Evolutionary conservation across 2,888 invertebrate genomes (phyloP).

Genomic region (Microctonus hyperodae): DNA sequence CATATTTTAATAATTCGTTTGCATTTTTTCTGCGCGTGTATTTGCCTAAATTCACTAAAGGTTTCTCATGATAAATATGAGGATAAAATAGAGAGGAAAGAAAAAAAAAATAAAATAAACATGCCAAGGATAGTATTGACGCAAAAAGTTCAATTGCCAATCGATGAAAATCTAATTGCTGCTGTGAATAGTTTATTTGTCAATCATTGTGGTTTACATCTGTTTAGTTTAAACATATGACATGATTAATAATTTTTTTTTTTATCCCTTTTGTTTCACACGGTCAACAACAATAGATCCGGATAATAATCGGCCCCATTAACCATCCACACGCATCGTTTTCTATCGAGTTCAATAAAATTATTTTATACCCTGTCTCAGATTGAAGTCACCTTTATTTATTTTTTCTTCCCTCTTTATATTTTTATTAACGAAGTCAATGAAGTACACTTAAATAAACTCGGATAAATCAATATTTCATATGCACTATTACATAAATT

Average conservation of each 20-base stretch:
- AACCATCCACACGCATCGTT: slow-evolving; percentile 11
- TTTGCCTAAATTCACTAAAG: no score
- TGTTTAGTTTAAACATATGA: neutral
- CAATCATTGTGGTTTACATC: neutral
- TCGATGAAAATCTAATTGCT: neutral
- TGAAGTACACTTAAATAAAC: neutral
- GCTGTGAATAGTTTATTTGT: neutral
- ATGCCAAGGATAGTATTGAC: neutral
- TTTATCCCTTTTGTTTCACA: neutral
- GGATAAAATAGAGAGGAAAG: neutral
- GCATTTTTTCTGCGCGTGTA: no score
- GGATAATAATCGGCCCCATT: slow-evolving; percentile 30
- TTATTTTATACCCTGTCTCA: neutral
- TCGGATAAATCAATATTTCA: no score
- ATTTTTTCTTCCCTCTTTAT: neutral
- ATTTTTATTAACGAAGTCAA: neutral
- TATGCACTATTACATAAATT: no score
- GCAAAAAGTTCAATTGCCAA: neutral
- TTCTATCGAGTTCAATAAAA: slow-evolving; percentile 1
- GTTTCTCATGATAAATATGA: no score
- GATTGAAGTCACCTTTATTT: neutral
- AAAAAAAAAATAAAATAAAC: no score
- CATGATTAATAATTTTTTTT: neutral
- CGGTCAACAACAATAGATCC: neutral
- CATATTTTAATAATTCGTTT: no score